Evolutionary conservation across 1,140 invertebrate genomes (phyloP), one percentile per base, ranked within the genome.

Genomic region (Amyelois transitella): DNA sequence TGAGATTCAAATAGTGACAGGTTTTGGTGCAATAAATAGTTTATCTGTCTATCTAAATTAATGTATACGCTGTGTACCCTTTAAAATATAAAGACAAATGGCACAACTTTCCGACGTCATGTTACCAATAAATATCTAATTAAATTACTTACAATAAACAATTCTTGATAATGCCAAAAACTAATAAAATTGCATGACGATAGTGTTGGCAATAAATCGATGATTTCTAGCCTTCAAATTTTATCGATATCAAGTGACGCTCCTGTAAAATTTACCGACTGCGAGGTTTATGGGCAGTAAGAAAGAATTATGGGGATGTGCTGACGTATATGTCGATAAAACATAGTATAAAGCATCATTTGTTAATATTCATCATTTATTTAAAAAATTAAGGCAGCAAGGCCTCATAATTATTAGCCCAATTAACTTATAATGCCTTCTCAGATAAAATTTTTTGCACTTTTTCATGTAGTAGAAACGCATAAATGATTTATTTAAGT

Each of bases 71-170:
- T n/a, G n/a, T n/a, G n/a, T n/a, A n/a, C n/a, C n/a, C n/a, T n/a
- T n/a, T n/a, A n/a, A n/a, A n/a, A n/a, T n/a, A n/a, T n/a, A n/a
- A n/a, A n/a, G n/a, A n/a, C n/a, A n/a, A n/a, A n/a, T 38, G 12
- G 17, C n/a, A 14, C 1, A 14, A 8, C 32, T 38, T 8, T 14
- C 28, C 55, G 59, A 53, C 61, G 64, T 62, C 63, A 69, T 66
- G 62, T 60, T 48, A 53, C 56, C 57, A 56, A 69, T 74, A 75
- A 76, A 80, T 69, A 59, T 53, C 51, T 67, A 72, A 77, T 75
- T 76, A 74, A 74, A 64, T 59, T 55, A 50, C 49, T 69, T 60
- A 78, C 58, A 55, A 66, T 58, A 66, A 64, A 72, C 66, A 38
- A 69, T 71, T 66, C 66, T 65, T 32, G 64, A 66, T 73, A 64